These are phyloP conservation scores for Anorthoa munda DNA, from an alignment of 2,888 invertebrate species.

Conservation along the genomic window DNA sequence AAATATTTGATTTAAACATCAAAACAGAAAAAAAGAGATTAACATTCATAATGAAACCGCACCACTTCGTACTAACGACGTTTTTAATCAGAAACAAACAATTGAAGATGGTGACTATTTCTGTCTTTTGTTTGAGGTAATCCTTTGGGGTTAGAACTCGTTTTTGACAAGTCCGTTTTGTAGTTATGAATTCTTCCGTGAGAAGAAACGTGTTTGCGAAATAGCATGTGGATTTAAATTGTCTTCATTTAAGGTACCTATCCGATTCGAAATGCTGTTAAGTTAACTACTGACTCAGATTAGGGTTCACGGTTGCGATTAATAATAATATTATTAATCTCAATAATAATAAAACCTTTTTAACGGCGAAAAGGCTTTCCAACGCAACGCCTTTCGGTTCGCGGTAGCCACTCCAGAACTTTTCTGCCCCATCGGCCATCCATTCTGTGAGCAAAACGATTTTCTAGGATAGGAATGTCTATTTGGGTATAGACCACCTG, in stretches of 20 bases:
- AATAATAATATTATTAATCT: too few relatives aligned
- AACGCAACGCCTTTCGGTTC: too few relatives aligned
- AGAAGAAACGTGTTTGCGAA: constrained; percentile 46
- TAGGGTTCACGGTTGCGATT: constrained; percentile 3
- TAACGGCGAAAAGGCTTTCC: too few relatives aligned
- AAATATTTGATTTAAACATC: constrained; percentile 56
- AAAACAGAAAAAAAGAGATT: constrained; percentile 48
- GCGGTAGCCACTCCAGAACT: too few relatives aligned
- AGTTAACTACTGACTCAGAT: constrained; percentile 18
- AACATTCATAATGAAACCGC: constrained; percentile 56
- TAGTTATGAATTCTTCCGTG: constrained; percentile 41
- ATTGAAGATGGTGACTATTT: constrained; percentile 41
- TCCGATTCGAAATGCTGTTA: constrained; percentile 34
- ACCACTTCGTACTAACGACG: constrained; percentile 48
- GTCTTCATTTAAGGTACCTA: constrained; percentile 35
- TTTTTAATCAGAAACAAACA: constrained; percentile 62
- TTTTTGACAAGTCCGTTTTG: constrained; percentile 35
- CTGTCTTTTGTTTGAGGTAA: constrained; percentile 52
- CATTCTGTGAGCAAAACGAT: too few relatives aligned
- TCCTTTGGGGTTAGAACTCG: constrained; percentile 54
- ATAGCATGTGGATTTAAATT: constrained; percentile 45
- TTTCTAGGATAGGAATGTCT: too few relatives aligned
- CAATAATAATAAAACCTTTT: too few relatives aligned
- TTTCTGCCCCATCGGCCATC: too few relatives aligned
- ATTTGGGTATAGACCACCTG: too few relatives aligned